phyloP scores from a whole-genome alignment of 2,888 invertebrate genomes.

The Ischnura elegans region DNA sequence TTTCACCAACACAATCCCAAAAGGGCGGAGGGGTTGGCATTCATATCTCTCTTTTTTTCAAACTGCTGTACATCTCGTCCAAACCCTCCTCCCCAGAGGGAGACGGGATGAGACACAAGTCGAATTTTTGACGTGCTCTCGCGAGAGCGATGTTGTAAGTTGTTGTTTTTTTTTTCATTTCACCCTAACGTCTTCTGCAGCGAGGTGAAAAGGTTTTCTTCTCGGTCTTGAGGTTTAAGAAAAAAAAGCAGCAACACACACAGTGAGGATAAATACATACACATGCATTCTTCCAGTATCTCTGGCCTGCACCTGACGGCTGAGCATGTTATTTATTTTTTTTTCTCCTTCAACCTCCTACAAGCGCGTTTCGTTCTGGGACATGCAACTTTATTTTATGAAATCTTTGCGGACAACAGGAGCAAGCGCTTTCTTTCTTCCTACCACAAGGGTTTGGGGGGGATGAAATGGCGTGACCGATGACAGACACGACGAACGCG shows the following conservation, averaged over 20 bases:
- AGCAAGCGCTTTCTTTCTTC: not conserved
- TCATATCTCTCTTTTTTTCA: no score
- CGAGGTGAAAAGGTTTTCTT: conserved; percentile 15
- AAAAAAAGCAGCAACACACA: not conserved
- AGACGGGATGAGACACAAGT: not conserved
- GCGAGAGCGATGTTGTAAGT: no score
- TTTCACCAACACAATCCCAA: not conserved
- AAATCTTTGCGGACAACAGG: not conserved
- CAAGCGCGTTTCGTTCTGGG: not conserved
- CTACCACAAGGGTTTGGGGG: no score
- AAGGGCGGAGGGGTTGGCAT: not conserved
- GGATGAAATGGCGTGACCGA: not conserved
- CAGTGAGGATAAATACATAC: not conserved
- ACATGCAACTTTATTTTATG: not conserved
- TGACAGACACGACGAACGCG: not conserved
- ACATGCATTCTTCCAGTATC: not conserved
- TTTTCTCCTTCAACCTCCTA: not conserved
- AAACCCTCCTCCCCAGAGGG: not conserved
- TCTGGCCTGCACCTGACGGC: conserved; percentile 23
- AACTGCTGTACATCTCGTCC: not conserved
- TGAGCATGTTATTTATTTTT: not conserved
- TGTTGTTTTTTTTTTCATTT: not conserved
- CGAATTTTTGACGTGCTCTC: not conserved
- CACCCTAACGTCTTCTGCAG: not conserved
- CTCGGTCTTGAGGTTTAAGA: not conserved